These are phyloP conservation scores for Phrynosoma blainvillii DNA, from an alignment of 2,113 vertebrate genomes.

Conservation along the genomic window DNA sequence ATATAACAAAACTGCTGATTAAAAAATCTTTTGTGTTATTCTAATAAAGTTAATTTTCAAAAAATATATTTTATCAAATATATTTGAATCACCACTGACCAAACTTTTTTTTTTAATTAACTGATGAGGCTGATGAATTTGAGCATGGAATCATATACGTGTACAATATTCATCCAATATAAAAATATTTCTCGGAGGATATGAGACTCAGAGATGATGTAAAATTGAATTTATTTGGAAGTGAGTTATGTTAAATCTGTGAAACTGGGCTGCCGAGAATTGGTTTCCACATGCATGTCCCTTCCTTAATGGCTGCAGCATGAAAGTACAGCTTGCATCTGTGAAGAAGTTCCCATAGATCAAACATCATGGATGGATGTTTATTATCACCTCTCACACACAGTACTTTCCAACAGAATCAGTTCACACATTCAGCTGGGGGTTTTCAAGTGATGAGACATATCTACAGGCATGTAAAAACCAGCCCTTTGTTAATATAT, in stretches of 20 bases:
- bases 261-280: neutral
- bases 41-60: no score
- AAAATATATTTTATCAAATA: no score
- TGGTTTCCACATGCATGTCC: neutral
- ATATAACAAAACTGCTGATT: neutral
- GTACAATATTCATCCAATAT: neutral
- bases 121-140: no score
- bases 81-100: no score
- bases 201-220: neutral
- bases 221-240: neutral
- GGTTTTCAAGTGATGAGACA: neutral
- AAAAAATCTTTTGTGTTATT: neutral
- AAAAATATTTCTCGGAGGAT: neutral
- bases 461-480: neutral
- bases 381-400: neutral
- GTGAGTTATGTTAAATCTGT: neutral
- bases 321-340: neutral
- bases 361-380: neutral
- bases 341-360: neutral
- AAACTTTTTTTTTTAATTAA: neutral
- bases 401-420: neutral
- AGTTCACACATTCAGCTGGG: neutral
- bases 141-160: neutral
- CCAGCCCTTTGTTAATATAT: neutral
- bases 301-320: neutral